Conservation (phyloP, 2,113 vertebrate genomes). For the Ursus arctos region DNA sequence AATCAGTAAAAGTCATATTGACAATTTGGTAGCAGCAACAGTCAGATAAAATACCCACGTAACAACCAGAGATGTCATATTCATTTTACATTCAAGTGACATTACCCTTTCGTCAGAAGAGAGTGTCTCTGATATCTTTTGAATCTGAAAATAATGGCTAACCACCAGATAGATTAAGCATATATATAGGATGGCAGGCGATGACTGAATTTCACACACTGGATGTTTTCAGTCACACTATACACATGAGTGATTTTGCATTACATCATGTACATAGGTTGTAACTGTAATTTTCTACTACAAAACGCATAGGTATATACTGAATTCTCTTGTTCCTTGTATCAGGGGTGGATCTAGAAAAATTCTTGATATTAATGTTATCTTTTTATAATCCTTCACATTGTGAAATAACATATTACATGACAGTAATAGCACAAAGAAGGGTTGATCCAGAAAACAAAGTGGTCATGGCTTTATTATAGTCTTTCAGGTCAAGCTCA, state of each 20-base stretch:
- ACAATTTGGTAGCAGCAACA: not conserved
- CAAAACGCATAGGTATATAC: not conserved
- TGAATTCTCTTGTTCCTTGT: not conserved
- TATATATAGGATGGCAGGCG: not conserved
- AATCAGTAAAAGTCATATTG: not conserved
- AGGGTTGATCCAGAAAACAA: not conserved
- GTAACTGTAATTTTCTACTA: not conserved
- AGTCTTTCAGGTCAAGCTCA: not conserved
- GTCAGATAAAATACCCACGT: not conserved
- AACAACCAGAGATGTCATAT: not conserved
- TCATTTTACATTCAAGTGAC: slow-evolving; percentile 2
- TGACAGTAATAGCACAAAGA: not conserved
- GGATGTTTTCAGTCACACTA: not conserved
- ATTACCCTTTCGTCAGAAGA: not conserved
- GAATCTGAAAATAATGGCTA: slow-evolving; percentile 29
- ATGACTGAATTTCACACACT: slow-evolving; percentile 42
- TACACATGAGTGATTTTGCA: not conserved
- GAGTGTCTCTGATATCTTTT: not conserved
- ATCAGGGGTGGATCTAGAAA: not conserved
- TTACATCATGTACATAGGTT: not conserved
- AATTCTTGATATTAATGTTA: not conserved
- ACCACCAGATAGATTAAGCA: not conserved
- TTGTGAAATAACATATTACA: not conserved
- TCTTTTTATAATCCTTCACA: not conserved
- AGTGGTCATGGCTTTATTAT: not conserved